Evolutionary conservation across 2,888 invertebrate genomes (phyloP).

Genomic region (Meteorus colon): DNA sequence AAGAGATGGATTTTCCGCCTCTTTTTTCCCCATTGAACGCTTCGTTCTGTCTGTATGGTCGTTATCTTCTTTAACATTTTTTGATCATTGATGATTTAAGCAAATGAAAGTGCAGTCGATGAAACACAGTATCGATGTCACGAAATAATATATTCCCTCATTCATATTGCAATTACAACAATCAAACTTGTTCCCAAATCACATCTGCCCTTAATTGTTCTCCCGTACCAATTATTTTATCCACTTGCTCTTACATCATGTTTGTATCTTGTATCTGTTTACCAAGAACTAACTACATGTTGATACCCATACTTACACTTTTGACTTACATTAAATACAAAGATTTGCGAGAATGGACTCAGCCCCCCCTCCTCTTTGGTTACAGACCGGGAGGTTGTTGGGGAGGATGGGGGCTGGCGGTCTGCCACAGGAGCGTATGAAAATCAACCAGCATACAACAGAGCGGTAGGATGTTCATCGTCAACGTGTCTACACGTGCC

Average conservation of each 20-base stretch:
- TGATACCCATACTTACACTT: neutral
- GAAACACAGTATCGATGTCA: too few relatives aligned
- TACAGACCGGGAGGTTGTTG: conserved; percentile 73
- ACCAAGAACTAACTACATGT: neutral
- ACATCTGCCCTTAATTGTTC: too few relatives aligned
- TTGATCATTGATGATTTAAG: too few relatives aligned
- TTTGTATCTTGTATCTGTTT: neutral
- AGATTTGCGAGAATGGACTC: conserved; percentile 64
- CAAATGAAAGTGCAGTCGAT: too few relatives aligned
- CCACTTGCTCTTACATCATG: too few relatives aligned
- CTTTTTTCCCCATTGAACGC: too few relatives aligned
- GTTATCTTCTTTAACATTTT: too few relatives aligned
- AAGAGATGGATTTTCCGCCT: conserved; percentile 44
- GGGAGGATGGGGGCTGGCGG: conserved; percentile 73
- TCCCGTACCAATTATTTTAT: too few relatives aligned
- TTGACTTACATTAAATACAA: conserved; percentile 28
- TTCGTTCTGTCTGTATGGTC: too few relatives aligned
- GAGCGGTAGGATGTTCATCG: conserved; percentile 39
- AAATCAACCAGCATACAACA: conserved; percentile 55
- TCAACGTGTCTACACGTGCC: conserved; percentile 43
- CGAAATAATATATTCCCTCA: too few relatives aligned
- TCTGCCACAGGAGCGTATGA: conserved; percentile 62
- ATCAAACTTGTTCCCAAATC: too few relatives aligned
- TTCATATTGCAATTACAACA: too few relatives aligned
- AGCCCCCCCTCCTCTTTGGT: conserved; percentile 72